Evolutionary conservation across 1,140 invertebrate genomes (phyloP).

Genomic region (Zaprionus vittiger): DNA sequence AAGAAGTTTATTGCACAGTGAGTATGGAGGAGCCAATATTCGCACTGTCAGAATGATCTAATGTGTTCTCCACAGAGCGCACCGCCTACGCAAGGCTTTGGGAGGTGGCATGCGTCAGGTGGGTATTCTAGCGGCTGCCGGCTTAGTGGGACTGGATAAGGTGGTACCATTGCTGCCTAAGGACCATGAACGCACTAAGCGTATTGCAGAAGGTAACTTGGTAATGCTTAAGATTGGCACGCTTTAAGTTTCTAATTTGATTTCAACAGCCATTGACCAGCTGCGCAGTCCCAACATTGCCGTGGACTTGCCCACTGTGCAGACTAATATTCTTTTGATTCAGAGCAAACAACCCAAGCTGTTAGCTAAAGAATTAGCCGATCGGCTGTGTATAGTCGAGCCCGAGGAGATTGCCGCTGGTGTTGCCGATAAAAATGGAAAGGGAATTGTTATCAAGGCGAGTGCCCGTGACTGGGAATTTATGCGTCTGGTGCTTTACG

Average conservation of each 20-base stretch:
- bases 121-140: slow-evolving; percentile 95
- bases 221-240: not conserved
- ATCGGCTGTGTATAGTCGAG: slow-evolving; percentile 86
- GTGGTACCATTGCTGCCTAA: slow-evolving; percentile 88
- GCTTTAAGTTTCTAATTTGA: slow-evolving; percentile 17
- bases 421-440: slow-evolving; percentile 83
- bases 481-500: slow-evolving; percentile 88
- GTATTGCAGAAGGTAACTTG: slow-evolving; percentile 88
- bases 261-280: slow-evolving; percentile 86
- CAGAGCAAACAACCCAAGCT: slow-evolving; percentile 85
- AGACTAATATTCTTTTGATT: slow-evolving; percentile 93
- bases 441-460: slow-evolving; percentile 86
- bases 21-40: slow-evolving; percentile 71
- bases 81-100: slow-evolving; percentile 91
- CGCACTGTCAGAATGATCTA: not conserved
- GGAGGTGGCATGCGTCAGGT: slow-evolving; percentile 97
- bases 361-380: slow-evolving; percentile 86
- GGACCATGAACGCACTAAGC: slow-evolving; percentile 90
- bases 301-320: slow-evolving; percentile 88
- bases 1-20: slow-evolving; percentile 91
- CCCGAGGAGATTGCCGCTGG: slow-evolving; percentile 86
- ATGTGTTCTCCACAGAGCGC: slow-evolving; percentile 54
- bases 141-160: slow-evolving; percentile 91
- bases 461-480: slow-evolving; percentile 85
- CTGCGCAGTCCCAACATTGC: slow-evolving; percentile 86